phyloP scores from a whole-genome alignment of 2,113 vertebrate genomes.

The Scopus umbretta region DNA sequence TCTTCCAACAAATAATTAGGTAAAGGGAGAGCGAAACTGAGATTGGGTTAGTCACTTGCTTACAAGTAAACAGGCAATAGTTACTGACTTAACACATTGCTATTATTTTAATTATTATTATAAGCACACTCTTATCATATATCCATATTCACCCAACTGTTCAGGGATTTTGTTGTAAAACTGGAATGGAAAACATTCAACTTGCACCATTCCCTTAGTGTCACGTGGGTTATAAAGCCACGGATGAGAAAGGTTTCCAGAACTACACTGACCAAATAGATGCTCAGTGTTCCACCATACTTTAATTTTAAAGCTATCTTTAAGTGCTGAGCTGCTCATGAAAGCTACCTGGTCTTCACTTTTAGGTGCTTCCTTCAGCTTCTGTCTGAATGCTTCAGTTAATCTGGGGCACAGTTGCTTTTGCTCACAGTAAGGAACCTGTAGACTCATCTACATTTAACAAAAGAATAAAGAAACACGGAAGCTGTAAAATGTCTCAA shows the following conservation, averaged over 20 bases:
- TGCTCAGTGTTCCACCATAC: neutral
- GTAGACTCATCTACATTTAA: neutral
- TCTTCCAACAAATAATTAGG: conserved; percentile 39
- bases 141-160: neutral
- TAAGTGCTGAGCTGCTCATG: neutral
- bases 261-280: neutral
- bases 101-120: conserved; percentile 10
- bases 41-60: conserved; percentile 46
- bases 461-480: neutral
- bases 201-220: neutral
- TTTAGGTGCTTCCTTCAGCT: conserved; percentile 1
- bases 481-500: neutral
- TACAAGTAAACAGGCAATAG: conserved; percentile 45
- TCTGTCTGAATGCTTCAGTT: neutral
- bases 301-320: neutral
- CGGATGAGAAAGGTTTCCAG: neutral
- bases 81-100: neutral
- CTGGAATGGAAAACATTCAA: neutral
- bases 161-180: neutral
- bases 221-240: neutral
- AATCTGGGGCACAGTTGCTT: neutral
- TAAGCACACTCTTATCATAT: neutral
- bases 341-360: neutral
- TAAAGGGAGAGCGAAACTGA: conserved; percentile 9
- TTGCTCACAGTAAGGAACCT: neutral